Evolutionary conservation across 2,797 vertebrate genomes (phyloP).

Genomic region (Macrochelys suwanniensis): DNA sequence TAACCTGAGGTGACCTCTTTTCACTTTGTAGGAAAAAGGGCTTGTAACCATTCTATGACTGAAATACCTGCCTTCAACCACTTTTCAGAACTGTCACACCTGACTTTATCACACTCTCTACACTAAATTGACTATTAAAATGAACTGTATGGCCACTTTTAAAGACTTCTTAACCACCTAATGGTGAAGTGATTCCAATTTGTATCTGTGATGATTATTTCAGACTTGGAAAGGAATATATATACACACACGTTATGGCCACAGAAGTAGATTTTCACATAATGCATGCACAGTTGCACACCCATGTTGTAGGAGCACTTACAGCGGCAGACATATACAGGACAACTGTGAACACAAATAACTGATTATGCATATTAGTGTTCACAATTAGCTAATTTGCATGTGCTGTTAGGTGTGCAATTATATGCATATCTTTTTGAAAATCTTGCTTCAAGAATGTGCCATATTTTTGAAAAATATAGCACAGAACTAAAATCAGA

Average conservation of each 20-base stretch:
- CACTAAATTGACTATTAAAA: neutral
- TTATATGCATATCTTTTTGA: neutral
- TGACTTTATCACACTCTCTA: neutral
- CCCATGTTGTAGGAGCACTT: neutral
- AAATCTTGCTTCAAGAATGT: neutral
- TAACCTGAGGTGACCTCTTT: neutral
- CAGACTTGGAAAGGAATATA: neutral
- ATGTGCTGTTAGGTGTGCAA: rapidly evolving
- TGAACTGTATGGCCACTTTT: neutral
- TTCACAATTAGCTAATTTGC: neutral
- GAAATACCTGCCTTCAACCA: neutral
- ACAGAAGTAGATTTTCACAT: neutral
- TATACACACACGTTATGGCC: neutral
- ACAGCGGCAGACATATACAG: neutral
- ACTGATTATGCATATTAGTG: neutral
- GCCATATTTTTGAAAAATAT: neutral
- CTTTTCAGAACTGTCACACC: neutral
- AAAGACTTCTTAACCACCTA: neutral
- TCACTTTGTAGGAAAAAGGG: neutral
- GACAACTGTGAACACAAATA: neutral
- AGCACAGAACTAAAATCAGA: neutral
- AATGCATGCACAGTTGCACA: neutral
- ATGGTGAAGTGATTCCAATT: neutral
- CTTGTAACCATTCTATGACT: neutral
- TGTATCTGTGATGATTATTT: neutral